phyloP scores from a whole-genome alignment of 2,888 invertebrate species.

The Lycia hirtaria region DNA sequence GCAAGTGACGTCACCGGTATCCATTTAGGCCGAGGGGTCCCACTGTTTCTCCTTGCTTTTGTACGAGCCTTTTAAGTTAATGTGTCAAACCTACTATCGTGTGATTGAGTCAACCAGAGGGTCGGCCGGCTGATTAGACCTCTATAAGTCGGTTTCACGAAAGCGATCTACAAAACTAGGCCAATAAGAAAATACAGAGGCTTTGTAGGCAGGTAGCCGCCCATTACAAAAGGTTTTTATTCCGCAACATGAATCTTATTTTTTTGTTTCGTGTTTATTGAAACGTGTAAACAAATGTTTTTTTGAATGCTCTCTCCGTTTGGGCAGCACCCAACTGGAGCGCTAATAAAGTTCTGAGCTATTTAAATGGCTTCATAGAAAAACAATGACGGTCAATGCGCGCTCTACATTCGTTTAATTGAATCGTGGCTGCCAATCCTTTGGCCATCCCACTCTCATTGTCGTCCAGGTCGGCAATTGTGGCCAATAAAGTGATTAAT shows the following conservation, averaged over 20 bases:
- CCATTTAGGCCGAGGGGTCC: constrained; percentile 37
- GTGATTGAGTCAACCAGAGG: constrained; percentile 22
- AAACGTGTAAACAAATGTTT: constrained; percentile 31
- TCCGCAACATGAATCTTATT: constrained; percentile 11
- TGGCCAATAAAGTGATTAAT: constrained; percentile 81
- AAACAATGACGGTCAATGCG: constrained; percentile 58
- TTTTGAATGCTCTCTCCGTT: constrained; percentile 13
- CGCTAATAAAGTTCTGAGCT: constrained; percentile 35
- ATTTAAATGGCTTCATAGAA: constrained; percentile 39
- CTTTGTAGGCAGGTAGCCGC: constrained; percentile 25
- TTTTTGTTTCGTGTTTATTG: constrained; percentile 18
- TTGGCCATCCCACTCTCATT: constrained; percentile 62
- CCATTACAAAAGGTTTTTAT: constrained; percentile 20
- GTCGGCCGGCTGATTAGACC: constrained; percentile 20
- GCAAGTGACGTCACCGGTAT: constrained; percentile 49
- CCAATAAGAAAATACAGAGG: constrained; percentile 6
- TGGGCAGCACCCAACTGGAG: constrained; percentile 35
- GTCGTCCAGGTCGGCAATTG: constrained; percentile 64
- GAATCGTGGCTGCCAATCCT: constrained; percentile 53
- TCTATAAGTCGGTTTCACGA: constrained; percentile 5
- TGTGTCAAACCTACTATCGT: constrained; percentile 27
- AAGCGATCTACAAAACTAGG: constrained; percentile 15
- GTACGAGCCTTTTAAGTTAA: constrained; percentile 27
- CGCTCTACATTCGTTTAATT: constrained; percentile 61
- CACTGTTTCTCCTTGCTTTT: constrained; percentile 27